These are phyloP conservation scores for Cheirogaleus major DNA, from an alignment of 2,797 vertebrate species.

Conservation along the genomic window DNA sequence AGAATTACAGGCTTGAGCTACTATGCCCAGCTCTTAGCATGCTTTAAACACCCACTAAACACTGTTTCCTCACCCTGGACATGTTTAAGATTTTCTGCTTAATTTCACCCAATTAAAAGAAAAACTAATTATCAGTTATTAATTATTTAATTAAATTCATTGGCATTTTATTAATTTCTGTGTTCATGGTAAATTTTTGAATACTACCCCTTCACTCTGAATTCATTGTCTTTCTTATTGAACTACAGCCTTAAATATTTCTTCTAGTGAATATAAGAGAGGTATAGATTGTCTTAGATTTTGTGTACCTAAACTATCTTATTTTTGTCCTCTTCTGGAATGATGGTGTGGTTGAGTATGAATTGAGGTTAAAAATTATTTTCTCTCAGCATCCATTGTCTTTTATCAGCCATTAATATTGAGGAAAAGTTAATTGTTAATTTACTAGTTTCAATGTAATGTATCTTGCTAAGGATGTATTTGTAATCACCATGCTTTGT, in stretches of 20 bases:
- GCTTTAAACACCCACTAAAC: neutral
- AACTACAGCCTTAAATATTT: neutral
- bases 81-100: neutral
- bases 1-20: no score
- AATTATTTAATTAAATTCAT: neutral
- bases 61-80: neutral
- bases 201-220: neutral
- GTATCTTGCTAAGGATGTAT: neutral
- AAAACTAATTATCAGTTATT: neutral
- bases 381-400: neutral
- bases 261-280: neutral
- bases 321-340: conserved; percentile 11
- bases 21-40: neutral
- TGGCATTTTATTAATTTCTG: neutral
- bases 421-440: neutral
- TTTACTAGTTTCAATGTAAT: neutral
- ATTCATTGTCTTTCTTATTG: neutral
- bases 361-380: neutral
- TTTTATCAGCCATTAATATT: neutral
- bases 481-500: neutral
- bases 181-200: neutral
- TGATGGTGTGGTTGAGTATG: neutral
- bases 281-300: neutral
- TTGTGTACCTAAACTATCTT: neutral
- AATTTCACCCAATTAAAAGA: neutral